Conservation (phyloP, 2,797 vertebrate genomes). For the Oreochromis grahami region DNA sequence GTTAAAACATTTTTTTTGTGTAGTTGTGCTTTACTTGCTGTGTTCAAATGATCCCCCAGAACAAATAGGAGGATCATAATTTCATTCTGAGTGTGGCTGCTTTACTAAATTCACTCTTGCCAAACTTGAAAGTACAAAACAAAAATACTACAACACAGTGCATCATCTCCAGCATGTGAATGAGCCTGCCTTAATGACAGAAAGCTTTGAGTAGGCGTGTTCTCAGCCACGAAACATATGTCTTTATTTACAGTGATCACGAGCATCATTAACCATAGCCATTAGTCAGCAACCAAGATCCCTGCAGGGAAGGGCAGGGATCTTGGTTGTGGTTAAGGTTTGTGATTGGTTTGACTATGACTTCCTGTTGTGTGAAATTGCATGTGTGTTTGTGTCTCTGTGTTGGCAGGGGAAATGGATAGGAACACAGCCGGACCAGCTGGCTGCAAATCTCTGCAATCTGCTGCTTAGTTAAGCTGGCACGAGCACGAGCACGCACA, state of each 20-base stretch:
- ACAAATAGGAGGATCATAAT: slow-evolving; percentile 6
- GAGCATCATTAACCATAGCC: slow-evolving; percentile 33
- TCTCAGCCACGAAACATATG: slow-evolving; percentile 52
- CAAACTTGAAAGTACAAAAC: slow-evolving; percentile 29
- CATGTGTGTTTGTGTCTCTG: background rate
- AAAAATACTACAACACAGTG: slow-evolving; percentile 17
- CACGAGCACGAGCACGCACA: background rate
- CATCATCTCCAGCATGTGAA: slow-evolving; percentile 27
- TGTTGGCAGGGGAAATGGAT: slow-evolving; percentile 40
- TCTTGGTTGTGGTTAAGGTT: slow-evolving; percentile 13
- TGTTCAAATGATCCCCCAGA: slow-evolving; percentile 3
- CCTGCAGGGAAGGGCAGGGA: slow-evolving; percentile 31
- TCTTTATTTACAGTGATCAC: slow-evolving; percentile 62
- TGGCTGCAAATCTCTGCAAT: slow-evolving; percentile 69
- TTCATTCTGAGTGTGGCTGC: background rate
- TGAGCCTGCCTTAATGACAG: background rate
- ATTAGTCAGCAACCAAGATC: slow-evolving; percentile 34
- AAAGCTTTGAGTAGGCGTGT: background rate
- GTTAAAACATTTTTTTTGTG: background rate
- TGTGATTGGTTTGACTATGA: slow-evolving; percentile 44
- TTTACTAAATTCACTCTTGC: slow-evolving; percentile 20
- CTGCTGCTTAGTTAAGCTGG: slow-evolving; percentile 56
- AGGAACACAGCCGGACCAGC: slow-evolving; percentile 61
- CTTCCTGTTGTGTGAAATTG: slow-evolving; percentile 6
- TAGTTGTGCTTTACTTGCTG: background rate